Evolutionary conservation across 2,113 vertebrate genomes (phyloP).

Genomic region (Urocolius indicus): DNA sequence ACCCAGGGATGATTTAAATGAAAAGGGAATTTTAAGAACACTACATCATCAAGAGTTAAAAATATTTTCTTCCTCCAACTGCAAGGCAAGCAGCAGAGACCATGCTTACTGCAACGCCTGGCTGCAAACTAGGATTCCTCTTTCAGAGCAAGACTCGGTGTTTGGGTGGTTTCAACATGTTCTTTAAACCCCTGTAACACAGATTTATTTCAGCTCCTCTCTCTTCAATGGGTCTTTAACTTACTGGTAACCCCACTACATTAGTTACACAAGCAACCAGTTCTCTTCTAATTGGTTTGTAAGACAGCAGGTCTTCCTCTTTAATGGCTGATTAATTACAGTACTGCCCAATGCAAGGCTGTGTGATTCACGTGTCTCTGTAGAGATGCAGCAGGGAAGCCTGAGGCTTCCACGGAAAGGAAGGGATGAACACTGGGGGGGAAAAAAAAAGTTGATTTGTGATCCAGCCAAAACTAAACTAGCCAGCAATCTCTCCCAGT

Average conservation of each 20-base stretch:
- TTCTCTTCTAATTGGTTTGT: conserved; percentile 57
- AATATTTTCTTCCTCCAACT: not conserved
- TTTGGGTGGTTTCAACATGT: not conserved
- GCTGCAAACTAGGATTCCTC: not conserved
- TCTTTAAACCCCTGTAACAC: not conserved
- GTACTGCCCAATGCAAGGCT: conserved; percentile 12
- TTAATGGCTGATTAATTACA: conserved; percentile 59
- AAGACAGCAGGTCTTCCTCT: conserved; percentile 56
- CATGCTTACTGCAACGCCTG: not conserved
- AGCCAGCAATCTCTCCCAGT: not conserved
- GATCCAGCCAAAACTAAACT: conserved; percentile 1
- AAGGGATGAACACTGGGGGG: not conserved
- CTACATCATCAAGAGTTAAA: not conserved
- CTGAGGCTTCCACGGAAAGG: not conserved
- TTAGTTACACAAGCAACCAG: conserved; percentile 53
- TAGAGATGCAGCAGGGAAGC: not conserved
- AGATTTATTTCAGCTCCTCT: conserved; percentile 14
- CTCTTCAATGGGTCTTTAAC: conserved; percentile 10
- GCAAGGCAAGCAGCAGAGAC: not conserved
- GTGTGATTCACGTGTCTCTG: conserved; percentile 6
- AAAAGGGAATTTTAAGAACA: not conserved
- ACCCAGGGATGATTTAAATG: not conserved
- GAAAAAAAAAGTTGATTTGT: not conserved
- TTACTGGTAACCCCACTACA: conserved; percentile 40
- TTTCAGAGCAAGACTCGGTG: not conserved